Base-by-base conservation (phyloP, 1,140 invertebrate species). In the Drosophila simulans region DNA sequence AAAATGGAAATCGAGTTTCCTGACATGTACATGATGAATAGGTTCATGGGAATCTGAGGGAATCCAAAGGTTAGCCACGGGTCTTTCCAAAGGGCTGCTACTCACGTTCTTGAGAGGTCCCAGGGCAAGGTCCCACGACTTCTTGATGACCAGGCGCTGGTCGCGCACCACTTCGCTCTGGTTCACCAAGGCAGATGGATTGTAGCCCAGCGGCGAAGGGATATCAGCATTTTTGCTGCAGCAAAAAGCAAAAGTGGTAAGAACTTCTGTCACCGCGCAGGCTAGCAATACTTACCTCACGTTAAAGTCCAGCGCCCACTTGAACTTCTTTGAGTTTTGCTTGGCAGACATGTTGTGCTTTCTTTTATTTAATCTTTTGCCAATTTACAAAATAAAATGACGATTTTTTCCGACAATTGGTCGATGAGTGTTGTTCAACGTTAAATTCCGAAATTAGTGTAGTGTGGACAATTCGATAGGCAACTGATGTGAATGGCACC, bases 21-120 rank as follows among this genome's bases (percentile, higher is more conserved):
- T 59, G 98, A 97, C 99, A 99, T 99, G 93, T 99, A 99, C 97
- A 99, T 99, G 48, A 99, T 98, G 89, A 99, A 99, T 17, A 99
- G 93, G 93, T 99, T 99, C 99, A 99, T 99, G 4, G 99, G 98
- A 35, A 99, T 90, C 92, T 92, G 22, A 43, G 17, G 8, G 7
- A 55, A 35, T 22, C 25, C 13, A 56, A 57, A 56, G 45, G 63
- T 76, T 57, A 46, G 3, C 3, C 8, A 2, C 0, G 0, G 39
- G 7, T 7, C 25, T 4, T 1, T 2, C 4, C 7, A 12, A 2
- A 13, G 4, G 17, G 17, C 10, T 7, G 12, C 13, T 34, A 45
- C 58, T 74, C 37, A 89, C 84, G 57, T 88, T 82, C 31, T 89
- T 88, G 0, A 99, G 91, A 7, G 99, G 98, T 7, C 96, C 98